phyloP scores from a whole-genome alignment of 2,797 vertebrate genomes.

The Pipistrellus pipistrellus region DNA sequence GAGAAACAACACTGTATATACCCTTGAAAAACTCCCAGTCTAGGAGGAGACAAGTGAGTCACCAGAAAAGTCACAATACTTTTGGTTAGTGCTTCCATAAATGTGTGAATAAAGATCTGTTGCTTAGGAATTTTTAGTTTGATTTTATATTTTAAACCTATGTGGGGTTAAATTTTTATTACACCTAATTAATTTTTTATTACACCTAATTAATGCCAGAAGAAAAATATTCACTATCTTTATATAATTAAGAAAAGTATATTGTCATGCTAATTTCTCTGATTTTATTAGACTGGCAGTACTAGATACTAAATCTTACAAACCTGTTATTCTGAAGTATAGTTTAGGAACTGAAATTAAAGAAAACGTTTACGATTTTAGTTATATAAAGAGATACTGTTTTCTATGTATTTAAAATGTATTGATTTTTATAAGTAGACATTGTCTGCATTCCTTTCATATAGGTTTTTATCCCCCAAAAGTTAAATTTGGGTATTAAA shows the following conservation, averaged over 20 bases:
- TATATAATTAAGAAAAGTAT: neutral
- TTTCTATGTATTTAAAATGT: neutral
- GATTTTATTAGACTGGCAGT: neutral
- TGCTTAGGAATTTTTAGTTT: neutral
- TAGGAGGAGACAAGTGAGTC: neutral
- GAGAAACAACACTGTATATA: neutral
- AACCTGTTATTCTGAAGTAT: neutral
- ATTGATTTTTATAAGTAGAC: neutral
- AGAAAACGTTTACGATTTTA: neutral
- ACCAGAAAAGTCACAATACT: too few species aligned
- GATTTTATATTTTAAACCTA: neutral
- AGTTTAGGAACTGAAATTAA: neutral
- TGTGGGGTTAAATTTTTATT: neutral
- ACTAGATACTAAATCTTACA: neutral
- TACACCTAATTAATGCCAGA: neutral
- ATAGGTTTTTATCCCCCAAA: neutral
- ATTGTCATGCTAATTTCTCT: neutral
- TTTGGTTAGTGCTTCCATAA: neutral
- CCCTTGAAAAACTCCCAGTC: neutral
- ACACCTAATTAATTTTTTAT: neutral
- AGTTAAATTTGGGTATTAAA: neutral
- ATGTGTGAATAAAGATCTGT: neutral
- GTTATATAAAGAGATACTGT: neutral
- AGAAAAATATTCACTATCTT: neutral
- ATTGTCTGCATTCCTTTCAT: neutral